Evolutionary conservation across 1,140 invertebrate species (phyloP), one percentile per base, ranked within the genome.

Genomic region (Dendrolimus punctatus): DNA sequence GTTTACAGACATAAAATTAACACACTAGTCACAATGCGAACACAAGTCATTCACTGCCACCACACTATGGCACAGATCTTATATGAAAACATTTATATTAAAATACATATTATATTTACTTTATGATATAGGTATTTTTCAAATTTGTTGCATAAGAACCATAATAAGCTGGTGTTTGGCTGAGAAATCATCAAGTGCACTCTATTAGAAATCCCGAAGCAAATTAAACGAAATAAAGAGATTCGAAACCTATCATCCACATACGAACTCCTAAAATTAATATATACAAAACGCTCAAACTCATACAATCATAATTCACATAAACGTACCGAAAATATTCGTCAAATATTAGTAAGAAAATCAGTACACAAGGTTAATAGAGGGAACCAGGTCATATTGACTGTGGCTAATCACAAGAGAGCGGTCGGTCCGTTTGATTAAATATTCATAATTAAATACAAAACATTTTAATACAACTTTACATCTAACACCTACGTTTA

Each of bases 401-500:
- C 67, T 77, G 73, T 70, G 71, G 74, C 71, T 78, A 79, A 79
- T 77, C 78, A 80, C 71, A 78, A 85, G 82, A 85, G 82, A 85
- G 82, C 82, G 73, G 64, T 76, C 66, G 78, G 74, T 81, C 68
- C 76, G 72, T 72, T 69, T 71, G 71, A 76, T 83, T 80, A 78
- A 79, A 79, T 82, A 84, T 69, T 76, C 76, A 81, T 76, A 74
- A 78, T 80, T 85, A 84, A 84, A 84, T 84, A 85, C 71, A 82
- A 85, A 82, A 84, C 67, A 76, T 76, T 81, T 82, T 76, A 84
- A 84, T 82, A 85, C 80, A 85, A 84, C 66, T 84, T 84, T 84
- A 85, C 82, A 85, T 74, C 77, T 84, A 83, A 83, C 66, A 73
- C 70, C 79, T 83, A 85, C 70, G 78, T 77, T 81, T 82, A 85